A percentile compares a stretch with the other conserved stretches of the same genome.
Evolutionary conservation across 1,140 invertebrate species (phyloP).

Genomic region (Lepidostoma basale): DNA sequence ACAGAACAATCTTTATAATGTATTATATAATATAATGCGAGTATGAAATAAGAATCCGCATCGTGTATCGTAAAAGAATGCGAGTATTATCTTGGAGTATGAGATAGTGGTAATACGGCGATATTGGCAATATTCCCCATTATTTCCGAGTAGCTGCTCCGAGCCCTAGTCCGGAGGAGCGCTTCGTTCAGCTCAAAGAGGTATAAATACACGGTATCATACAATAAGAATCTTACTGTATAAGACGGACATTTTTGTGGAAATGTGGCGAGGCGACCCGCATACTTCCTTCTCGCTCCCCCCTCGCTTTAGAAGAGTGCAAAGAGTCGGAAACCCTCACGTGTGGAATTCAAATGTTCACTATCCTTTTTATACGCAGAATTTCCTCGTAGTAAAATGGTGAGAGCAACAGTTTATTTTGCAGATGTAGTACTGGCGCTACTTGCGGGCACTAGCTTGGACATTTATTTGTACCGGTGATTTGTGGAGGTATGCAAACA

Average conservation of each 20-base stretch:
- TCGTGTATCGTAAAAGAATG: no score
- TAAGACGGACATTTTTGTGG: not conserved
- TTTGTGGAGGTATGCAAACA: constrained; percentile 15
- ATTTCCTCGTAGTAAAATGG: not conserved
- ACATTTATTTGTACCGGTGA: constrained; percentile 15
- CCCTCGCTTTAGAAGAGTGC: not conserved
- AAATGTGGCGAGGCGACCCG: not conserved
- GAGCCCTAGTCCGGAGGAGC: no score
- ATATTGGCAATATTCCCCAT: no score
- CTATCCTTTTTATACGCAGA: constrained; percentile 15
- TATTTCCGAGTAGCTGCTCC: no score
- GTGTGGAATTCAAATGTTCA: constrained; percentile 9
- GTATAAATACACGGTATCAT: no score
- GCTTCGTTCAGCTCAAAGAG: no score
- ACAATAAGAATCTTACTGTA: no score
- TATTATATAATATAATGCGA: no score
- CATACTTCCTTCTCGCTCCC: not conserved
- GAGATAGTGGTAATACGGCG: no score
- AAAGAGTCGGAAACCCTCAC: not conserved
- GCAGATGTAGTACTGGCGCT: not conserved
- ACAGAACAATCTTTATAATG: no score
- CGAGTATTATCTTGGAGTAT: no score
- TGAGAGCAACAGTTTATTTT: constrained; percentile 11
- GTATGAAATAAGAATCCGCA: no score
- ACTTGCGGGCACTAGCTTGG: not conserved